Conservation (phyloP, 2,888 invertebrate species). For the Brenthis ino region DNA sequence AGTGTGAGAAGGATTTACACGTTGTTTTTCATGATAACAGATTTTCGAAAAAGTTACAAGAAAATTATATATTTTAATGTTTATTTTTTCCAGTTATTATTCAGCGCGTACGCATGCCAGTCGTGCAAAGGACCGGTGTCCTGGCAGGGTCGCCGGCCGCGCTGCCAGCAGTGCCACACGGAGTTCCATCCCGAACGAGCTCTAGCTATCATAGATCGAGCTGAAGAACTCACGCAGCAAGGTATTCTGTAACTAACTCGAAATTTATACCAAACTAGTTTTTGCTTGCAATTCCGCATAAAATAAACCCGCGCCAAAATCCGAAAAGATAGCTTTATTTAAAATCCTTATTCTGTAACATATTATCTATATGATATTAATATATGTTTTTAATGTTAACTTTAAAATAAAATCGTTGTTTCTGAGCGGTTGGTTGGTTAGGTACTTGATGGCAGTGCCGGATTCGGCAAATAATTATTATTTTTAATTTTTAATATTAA, state of each 20-base stretch:
- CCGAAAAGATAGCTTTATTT: no score
- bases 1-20: no score
- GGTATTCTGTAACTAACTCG: conserved; percentile 43
- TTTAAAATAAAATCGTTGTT: no score
- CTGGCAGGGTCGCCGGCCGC: conserved; percentile 47
- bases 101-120: conserved; percentile 70
- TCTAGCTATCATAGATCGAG: conserved; percentile 53
- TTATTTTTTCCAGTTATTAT: conserved; percentile 53
- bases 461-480: no score
- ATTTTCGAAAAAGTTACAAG: no score
- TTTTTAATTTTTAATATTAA: no score
- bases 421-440: no score
- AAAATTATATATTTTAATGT: not conserved
- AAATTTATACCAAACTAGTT: not conserved
- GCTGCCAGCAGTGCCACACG: conserved; percentile 62
- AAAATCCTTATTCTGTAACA: no score
- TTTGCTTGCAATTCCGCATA: not conserved
- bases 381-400: no score
- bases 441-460: no score
- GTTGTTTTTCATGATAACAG: not conserved
- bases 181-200: conserved; percentile 56
- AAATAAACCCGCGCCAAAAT: no score
- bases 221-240: conserved; percentile 56
- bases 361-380: no score
- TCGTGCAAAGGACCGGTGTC: conserved; percentile 69